phyloP scores from a whole-genome alignment of 2,888 invertebrate species.

The Torymus aiolomorphi region DNA sequence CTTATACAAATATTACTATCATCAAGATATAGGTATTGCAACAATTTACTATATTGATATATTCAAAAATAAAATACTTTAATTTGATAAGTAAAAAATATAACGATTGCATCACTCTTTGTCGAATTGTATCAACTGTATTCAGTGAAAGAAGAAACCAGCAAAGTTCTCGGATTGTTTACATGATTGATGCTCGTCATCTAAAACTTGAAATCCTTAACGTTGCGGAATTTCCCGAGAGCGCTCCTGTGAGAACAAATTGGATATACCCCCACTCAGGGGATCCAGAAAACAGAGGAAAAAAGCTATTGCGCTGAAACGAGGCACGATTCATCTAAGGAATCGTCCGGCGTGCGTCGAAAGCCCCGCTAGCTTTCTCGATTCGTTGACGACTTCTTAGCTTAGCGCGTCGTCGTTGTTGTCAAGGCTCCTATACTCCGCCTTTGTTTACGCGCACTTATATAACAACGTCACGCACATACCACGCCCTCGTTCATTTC shows the following conservation, averaged over 20 bases:
- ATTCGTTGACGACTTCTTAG: constrained; percentile 60
- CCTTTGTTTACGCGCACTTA: constrained; percentile 67
- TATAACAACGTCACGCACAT: constrained; percentile 74
- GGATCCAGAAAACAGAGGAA: constrained; percentile 4
- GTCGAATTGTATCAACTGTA: no score
- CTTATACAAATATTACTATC: no score
- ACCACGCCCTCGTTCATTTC: constrained; percentile 73
- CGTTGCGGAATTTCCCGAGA: not conserved
- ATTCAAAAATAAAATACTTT: no score
- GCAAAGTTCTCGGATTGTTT: not conserved
- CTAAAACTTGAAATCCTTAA: not conserved
- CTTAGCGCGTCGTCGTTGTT: constrained; percentile 60
- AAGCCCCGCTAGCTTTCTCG: constrained; percentile 31
- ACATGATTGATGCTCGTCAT: constrained; percentile 19
- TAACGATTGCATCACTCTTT: no score
- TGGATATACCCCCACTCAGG: not conserved
- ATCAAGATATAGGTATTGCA: no score
- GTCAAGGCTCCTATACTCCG: constrained; percentile 56
- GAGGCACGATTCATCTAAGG: constrained; percentile 62
- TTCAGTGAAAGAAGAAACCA: not conserved
- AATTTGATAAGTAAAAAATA: no score
- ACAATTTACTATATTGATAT: no score
- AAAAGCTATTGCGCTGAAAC: constrained; percentile 24
- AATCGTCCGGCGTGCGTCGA: constrained; percentile 56
- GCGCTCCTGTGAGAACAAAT: constrained; percentile 2